phyloP scores from a whole-genome alignment of 2,113 vertebrate species.

The Pycnonotus jocosus region DNA sequence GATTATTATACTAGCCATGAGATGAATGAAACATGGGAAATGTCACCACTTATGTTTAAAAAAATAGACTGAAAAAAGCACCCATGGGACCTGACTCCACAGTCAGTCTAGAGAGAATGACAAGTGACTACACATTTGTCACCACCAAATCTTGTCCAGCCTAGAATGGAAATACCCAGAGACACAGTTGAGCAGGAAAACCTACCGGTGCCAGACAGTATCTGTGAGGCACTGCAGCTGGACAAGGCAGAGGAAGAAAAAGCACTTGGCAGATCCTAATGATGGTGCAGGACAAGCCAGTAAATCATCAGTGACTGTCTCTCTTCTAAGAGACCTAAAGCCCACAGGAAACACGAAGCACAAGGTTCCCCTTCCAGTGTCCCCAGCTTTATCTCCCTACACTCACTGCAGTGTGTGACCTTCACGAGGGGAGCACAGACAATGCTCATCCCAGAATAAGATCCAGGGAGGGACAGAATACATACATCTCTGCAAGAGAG shows the following conservation, averaged over 20 bases:
- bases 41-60: neutral
- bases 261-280: neutral
- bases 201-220: neutral
- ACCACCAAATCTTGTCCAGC: neutral
- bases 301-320: neutral
- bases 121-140: neutral
- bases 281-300: neutral
- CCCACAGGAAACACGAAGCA: neutral
- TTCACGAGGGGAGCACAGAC: neutral
- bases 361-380: neutral
- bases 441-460: neutral
- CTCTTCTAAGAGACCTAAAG: neutral
- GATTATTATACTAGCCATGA: neutral
- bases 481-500: neutral
- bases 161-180: neutral
- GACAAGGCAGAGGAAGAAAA: neutral
- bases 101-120: neutral
- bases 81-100: neutral
- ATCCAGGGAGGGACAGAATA: neutral
- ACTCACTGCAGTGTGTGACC: fast-evolving
- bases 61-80: neutral
- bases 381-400: neutral
- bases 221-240: neutral
- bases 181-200: neutral
- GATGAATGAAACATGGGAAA: neutral